Evolutionary conservation across 2,113 vertebrate genomes (phyloP).

Genomic region (Aleadryas rufinucha): DNA sequence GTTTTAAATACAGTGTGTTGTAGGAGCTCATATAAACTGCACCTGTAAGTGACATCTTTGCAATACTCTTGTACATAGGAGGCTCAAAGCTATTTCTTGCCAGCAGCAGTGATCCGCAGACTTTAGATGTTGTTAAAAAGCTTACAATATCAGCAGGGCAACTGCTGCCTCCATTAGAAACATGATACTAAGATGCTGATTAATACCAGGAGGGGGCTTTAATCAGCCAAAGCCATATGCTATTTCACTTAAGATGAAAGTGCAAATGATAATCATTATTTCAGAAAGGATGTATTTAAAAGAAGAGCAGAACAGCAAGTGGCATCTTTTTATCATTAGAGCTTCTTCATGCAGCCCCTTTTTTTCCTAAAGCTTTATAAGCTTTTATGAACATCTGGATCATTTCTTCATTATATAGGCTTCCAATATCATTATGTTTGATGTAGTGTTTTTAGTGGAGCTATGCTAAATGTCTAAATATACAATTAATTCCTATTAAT

Average conservation of each 20-base stretch:
- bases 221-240: slow-evolving; percentile 75
- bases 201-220: slow-evolving; percentile 78
- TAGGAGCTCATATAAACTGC: slow-evolving; percentile 37
- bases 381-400: slow-evolving; percentile 71
- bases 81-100: slow-evolving; percentile 64
- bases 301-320: slow-evolving; percentile 73
- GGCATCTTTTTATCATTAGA: slow-evolving; percentile 72
- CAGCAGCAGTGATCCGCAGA: slow-evolving; percentile 58
- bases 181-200: slow-evolving; percentile 74
- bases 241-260: slow-evolving; percentile 79
- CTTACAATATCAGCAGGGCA: slow-evolving; percentile 69
- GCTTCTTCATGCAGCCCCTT: slow-evolving; percentile 49
- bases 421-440: slow-evolving; percentile 57
- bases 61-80: slow-evolving; percentile 33
- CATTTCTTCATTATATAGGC: slow-evolving; percentile 61
- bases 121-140: slow-evolving; percentile 70
- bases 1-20: background rate
- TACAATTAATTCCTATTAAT: slow-evolving; percentile 77
- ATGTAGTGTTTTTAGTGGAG: slow-evolving; percentile 26
- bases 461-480: slow-evolving; percentile 67
- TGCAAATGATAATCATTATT: slow-evolving; percentile 74
- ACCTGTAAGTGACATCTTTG: slow-evolving; percentile 63
- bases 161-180: slow-evolving; percentile 71
- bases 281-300: slow-evolving; percentile 72
- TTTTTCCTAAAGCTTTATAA: slow-evolving; percentile 58